Base-by-base conservation (phyloP, 1,140 invertebrate species). In the Lysiphlebus fabarum region DNA sequence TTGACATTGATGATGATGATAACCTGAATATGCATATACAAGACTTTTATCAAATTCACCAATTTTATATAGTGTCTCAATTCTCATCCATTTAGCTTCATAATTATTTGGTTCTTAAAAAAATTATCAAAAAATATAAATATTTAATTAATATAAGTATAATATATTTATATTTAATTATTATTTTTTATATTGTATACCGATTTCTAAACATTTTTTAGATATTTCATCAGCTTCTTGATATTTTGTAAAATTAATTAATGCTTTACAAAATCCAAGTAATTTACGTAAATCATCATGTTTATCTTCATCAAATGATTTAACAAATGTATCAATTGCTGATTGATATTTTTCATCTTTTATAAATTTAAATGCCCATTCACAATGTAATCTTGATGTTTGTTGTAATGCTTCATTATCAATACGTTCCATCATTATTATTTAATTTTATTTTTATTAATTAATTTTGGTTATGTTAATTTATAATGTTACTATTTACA, bases 31-130 rank as follows among this genome's bases (percentile, higher is more conserved):
- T 0, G 73, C 71, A 45, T 73, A 65, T 10, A 70, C 62, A 42
- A 76, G 56, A 55, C 72, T 71, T 34, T 59, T 54, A 7, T 65
- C 65, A 54, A 76, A 76, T 50, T 78, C 74, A 1, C 68, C 70
- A 33, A 71, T 65, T 42, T 69, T 62, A 58, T 71, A 77, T 0
- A 73, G 55, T 33, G 74, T 65, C 42, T 68, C 59, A 45, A 75
- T 62, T 38, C 65, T 62, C 59, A 68, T 62, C 47, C 65, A 67
- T 56, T 70, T 67, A 8, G 67, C 72, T 6, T 64, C 14, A 7
- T 68, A 65, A 54, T 68, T 65, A 7, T 53, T 9, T 5, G 70
- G 64, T 53, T 69, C 70, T 7, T 34, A 7, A 8, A 40, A n/a
- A 33, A 37, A 53, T n/a, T n/a, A n/a, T n/a, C n/a, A n/a, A 17